Evolutionary conservation across 2,113 vertebrate species (phyloP).

Genomic region (Sapayoa aenigma): DNA sequence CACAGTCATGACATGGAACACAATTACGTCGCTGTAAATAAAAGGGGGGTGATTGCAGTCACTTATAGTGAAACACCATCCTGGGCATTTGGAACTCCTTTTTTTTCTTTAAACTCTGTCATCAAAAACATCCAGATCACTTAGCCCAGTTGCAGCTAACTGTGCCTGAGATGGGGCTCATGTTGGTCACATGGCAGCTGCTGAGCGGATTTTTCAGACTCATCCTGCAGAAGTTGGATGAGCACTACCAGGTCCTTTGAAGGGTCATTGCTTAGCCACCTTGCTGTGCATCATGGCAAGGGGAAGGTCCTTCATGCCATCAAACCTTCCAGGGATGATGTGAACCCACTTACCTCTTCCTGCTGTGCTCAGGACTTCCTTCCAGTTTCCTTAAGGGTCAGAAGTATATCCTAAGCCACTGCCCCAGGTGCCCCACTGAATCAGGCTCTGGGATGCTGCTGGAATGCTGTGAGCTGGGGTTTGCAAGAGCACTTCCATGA

Average conservation of each 20-base stretch:
- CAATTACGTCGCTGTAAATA: neutral
- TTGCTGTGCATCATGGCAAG: rapidly evolving
- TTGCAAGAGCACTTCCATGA: neutral
- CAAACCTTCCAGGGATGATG: neutral
- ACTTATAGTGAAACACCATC: neutral
- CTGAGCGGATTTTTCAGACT: neutral
- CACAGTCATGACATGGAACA: neutral
- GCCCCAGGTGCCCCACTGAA: neutral
- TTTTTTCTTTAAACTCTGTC: neutral
- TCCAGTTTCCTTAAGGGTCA: neutral
- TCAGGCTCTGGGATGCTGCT: neutral
- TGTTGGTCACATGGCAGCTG: rapidly evolving
- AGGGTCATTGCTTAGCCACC: neutral
- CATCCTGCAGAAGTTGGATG: neutral
- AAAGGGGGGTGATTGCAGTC: neutral
- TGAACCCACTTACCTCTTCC: constrained; percentile 38
- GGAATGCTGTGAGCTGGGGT: neutral
- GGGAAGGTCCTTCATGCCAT: neutral
- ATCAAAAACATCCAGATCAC: neutral
- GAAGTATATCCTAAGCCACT: neutral
- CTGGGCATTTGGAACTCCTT: neutral
- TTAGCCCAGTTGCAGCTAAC: neutral
- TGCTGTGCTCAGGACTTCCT: constrained; percentile 25
- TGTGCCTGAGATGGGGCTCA: neutral
- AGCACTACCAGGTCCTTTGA: neutral